Percentiles rank a stretch among this genome's conserved stretches.
Evolutionary conservation across 92 coral and sea anemone genomes (phyloP).

Genomic region (Paragorgia papillata): DNA sequence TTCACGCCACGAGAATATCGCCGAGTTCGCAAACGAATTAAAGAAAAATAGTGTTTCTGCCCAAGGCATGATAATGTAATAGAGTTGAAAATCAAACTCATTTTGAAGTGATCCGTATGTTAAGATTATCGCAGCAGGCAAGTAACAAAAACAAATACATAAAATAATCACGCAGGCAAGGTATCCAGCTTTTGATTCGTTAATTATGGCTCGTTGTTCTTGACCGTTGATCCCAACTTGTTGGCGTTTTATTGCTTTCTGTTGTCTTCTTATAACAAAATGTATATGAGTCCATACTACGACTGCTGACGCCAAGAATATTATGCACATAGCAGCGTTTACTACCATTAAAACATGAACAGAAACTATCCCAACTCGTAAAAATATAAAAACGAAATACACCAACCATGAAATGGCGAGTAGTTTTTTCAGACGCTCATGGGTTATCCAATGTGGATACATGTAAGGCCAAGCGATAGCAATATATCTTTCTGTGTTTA

Average conservation of each 20-base stretch:
- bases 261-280: neutral
- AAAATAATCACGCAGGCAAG: neutral
- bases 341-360: neutral
- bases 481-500: conserved; percentile 9
- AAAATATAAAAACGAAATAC: neutral
- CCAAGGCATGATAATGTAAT: conserved; percentile 18
- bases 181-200: neutral
- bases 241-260: neutral
- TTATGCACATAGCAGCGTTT: neutral
- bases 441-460: conserved; percentile 5
- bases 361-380: neutral
- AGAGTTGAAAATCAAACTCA: neutral
- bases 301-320: neutral
- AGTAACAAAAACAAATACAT: neutral
- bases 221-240: neutral
- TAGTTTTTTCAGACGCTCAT: neutral
- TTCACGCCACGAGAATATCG: conserved; percentile 22
- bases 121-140: neutral
- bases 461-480: neutral
- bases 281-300: conserved; percentile 10
- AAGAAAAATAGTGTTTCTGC: conserved; percentile 18
- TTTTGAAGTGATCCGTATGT: neutral
- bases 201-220: neutral
- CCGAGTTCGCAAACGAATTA: conserved; percentile 5
- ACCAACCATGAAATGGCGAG: neutral